Evolutionary conservation across 2,797 vertebrate species (phyloP).

Genomic region (Bryconaethiops microstoma): DNA sequence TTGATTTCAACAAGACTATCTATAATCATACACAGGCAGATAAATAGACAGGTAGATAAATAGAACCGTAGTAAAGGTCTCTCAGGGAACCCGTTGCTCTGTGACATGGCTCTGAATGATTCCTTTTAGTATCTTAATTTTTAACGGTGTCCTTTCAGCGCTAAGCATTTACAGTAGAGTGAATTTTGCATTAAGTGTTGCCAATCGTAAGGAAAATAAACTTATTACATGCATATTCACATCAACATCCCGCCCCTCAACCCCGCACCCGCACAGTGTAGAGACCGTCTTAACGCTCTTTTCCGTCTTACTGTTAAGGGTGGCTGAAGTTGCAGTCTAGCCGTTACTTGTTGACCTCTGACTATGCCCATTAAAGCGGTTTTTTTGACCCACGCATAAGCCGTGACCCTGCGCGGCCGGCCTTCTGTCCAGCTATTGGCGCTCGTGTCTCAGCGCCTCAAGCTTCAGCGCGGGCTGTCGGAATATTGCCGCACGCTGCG

Average conservation of each 20-base stretch:
- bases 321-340: background rate
- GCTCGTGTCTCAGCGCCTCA: slow-evolving; percentile 29
- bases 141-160: too few species aligned
- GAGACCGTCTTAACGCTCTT: background rate
- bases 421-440: slow-evolving; percentile 65
- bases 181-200: too few species aligned
- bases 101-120: too few species aligned
- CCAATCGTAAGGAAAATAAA: too few species aligned
- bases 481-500: slow-evolving; percentile 72
- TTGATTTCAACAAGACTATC: background rate
- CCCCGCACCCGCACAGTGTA: too few species aligned
- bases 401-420: slow-evolving; percentile 62
- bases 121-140: too few species aligned
- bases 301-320: background rate
- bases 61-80: too few species aligned
- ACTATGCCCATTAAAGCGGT: slow-evolving; percentile 25
- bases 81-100: too few species aligned
- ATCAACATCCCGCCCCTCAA: too few species aligned
- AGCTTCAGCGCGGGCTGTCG: slow-evolving; percentile 58
- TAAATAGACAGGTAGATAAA: too few species aligned
- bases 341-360: background rate
- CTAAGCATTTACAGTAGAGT: too few species aligned
- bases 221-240: too few species aligned
- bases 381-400: slow-evolving; percentile 37
- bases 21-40: background rate